These are phyloP conservation scores for Ptilonorhynchus violaceus DNA, from an alignment of 2,113 vertebrate species.

Conservation along the genomic window DNA sequence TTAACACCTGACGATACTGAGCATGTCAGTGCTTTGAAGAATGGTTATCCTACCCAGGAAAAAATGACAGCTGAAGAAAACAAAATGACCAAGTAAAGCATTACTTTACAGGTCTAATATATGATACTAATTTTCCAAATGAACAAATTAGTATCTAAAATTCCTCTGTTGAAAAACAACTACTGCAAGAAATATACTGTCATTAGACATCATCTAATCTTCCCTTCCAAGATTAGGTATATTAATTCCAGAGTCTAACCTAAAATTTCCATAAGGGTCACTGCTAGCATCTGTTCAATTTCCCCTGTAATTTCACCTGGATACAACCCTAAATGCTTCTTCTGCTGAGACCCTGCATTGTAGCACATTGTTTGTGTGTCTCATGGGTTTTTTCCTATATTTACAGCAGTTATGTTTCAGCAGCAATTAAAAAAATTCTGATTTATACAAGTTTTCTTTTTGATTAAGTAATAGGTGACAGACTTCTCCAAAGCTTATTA, in stretches of 20 bases:
- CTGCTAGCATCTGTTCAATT: not conserved
- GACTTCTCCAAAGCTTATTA: not conserved
- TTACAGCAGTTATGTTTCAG: not conserved
- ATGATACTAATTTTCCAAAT: not conserved
- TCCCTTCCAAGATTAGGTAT: not conserved
- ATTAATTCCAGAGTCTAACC: not conserved
- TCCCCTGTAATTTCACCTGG: not conserved
- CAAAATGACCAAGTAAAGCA: not conserved
- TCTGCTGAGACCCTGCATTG: not conserved
- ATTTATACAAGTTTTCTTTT: not conserved
- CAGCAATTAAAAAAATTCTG: not conserved
- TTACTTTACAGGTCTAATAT: not conserved
- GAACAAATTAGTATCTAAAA: not conserved
- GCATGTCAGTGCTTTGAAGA: not conserved
- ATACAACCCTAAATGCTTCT: not conserved
- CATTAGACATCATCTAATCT: not conserved
- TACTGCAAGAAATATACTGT: not conserved
- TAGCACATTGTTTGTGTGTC: not conserved
- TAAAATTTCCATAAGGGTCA: not conserved
- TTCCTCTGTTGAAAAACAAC: not conserved
- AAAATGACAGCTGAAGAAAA: not conserved
- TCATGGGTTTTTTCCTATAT: not conserved
- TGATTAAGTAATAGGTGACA: not conserved
- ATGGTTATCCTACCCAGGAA: not conserved
- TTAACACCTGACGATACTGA: not conserved